Conservation (phyloP, 35 echinoderm and acorn worm species). For the Heliocidaris tuberculata region DNA sequence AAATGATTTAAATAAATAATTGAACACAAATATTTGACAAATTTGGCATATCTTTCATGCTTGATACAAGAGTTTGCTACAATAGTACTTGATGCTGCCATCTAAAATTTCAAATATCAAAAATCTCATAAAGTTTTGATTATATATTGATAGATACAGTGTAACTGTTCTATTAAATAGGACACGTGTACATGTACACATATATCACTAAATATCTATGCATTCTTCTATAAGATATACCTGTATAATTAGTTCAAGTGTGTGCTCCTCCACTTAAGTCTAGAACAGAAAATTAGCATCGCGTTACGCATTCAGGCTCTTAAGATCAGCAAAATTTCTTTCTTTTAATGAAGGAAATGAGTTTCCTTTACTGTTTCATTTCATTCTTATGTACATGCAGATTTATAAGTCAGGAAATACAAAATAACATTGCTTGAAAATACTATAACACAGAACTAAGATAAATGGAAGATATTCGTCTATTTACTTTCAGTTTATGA, state of each 20-base stretch:
- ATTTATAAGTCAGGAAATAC: neutral
- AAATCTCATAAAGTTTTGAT: neutral
- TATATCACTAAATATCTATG: neutral
- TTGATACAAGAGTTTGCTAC: neutral
- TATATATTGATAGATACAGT: neutral
- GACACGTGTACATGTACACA: neutral
- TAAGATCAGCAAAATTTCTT: neutral
- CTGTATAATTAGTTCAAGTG: neutral
- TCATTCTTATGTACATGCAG: neutral
- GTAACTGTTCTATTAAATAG: neutral
- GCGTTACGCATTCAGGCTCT: neutral
- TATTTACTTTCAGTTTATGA: neutral
- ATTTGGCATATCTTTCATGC: neutral
- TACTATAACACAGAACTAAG: neutral
- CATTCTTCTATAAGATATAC: neutral
- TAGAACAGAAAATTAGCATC: neutral
- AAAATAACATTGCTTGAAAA: neutral
- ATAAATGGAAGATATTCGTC: neutral
- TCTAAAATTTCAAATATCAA: neutral
- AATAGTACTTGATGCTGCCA: neutral
- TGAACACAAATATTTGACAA: constrained; percentile 9
- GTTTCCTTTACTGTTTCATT: neutral
- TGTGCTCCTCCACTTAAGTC: neutral
- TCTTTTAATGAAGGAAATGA: neutral
- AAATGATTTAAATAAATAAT: neutral